Evolutionary conservation across 2,888 invertebrate species (phyloP).

Genomic region (Clitarchus hookeri): DNA sequence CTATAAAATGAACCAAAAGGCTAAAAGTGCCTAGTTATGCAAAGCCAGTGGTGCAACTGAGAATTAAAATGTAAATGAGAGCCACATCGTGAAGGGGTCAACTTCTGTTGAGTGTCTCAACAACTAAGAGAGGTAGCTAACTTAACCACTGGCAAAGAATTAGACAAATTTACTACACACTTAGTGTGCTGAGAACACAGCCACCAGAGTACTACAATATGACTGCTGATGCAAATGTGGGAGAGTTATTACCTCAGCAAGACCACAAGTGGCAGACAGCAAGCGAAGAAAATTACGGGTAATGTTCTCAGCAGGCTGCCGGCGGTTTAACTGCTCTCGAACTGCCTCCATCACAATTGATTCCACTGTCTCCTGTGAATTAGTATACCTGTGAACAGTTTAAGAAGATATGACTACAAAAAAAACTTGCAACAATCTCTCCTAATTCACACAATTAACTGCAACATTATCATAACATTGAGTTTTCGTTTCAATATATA

Average conservation of each 20-base stretch:
- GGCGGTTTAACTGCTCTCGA: conserved; percentile 82
- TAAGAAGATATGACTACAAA: neutral
- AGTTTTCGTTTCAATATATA: too few species aligned
- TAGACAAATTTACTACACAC: neutral
- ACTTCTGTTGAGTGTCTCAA: too few species aligned
- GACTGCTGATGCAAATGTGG: neutral
- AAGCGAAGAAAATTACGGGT: conserved; percentile 87
- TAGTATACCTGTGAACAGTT: conserved; percentile 59
- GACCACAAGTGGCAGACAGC: conserved; percentile 82
- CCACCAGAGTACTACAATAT: neutral
- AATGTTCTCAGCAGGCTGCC: conserved; percentile 85
- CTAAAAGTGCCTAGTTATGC: too few species aligned
- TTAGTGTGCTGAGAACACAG: neutral
- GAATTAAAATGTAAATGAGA: too few species aligned
- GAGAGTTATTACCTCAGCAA: conserved; percentile 67
- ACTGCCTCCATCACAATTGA: conserved; percentile 83
- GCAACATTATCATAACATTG: too few species aligned
- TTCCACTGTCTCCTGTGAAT: conserved; percentile 71
- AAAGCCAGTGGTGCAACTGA: too few species aligned
- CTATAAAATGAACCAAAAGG: too few species aligned
- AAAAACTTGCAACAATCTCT: too few species aligned
- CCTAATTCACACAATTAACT: too few species aligned
- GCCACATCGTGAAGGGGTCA: too few species aligned
- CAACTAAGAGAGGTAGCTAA: neutral
- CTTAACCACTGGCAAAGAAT: neutral